A percentile compares a stretch with the other conserved stretches of the same genome.
Evolutionary conservation across 92 coral and sea anemone species (phyloP).

Genomic region (Micromussa lordhowensis): DNA sequence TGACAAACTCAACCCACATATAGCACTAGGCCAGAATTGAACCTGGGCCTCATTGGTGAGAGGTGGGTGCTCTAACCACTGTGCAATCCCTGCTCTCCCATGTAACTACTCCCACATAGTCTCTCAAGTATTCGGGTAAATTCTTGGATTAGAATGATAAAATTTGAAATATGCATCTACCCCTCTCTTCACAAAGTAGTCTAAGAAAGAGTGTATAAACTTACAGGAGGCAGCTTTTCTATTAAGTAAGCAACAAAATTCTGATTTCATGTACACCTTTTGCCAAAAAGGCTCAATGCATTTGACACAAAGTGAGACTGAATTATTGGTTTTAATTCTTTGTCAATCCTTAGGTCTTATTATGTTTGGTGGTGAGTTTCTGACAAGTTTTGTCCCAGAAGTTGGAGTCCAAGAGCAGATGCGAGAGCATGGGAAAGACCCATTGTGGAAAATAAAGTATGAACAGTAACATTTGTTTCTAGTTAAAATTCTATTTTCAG

Average conservation of each 20-base stretch:
- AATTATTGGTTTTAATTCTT: not conserved
- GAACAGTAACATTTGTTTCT: not conserved
- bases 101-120: no score
- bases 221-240: no score
- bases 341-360: slow-evolving; percentile 75
- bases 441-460: slow-evolving; percentile 90
- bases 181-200: no score
- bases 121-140: not conserved
- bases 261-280: not conserved
- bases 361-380: slow-evolving; percentile 89
- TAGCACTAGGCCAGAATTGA: no score
- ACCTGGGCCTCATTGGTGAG: no score
- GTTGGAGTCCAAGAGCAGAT: slow-evolving; percentile 88
- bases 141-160: not conserved
- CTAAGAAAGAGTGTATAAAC: no score
- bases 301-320: not conserved
- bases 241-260: no score
- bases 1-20: no score
- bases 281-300: not conserved
- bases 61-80: no score
- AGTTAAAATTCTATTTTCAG: not conserved
- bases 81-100: no score
- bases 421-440: slow-evolving; percentile 83
- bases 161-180: no score
- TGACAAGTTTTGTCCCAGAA: slow-evolving; percentile 87